A percentile compares a stretch with the other conserved stretches of the same genome.
Conservation (phyloP, 2,113 vertebrate species). For the Myrmecophaga tridactyla region DNA sequence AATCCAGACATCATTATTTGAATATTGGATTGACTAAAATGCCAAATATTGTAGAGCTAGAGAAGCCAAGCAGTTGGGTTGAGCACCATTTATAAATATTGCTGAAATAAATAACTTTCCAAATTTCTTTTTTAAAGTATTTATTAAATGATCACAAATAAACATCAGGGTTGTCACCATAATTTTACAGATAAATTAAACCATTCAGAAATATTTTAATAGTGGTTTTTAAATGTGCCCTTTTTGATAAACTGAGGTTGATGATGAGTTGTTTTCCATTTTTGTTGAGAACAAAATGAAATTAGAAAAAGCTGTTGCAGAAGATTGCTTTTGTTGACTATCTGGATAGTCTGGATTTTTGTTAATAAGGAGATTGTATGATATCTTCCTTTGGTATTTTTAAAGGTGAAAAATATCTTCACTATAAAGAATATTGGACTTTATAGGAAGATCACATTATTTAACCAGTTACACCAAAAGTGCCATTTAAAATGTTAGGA, state of each 20-base stretch:
- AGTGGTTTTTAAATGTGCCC: slow-evolving; percentile 2
- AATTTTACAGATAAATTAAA: slow-evolving; percentile 25
- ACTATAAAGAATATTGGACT: background rate
- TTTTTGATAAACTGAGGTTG: background rate
- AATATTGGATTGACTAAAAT: background rate
- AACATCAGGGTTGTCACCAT: background rate
- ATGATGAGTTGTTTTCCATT: background rate
- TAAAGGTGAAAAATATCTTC: slow-evolving; percentile 15
- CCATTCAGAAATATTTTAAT: background rate
- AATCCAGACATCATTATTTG: background rate
- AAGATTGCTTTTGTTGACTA: background rate
- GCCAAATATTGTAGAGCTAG: background rate
- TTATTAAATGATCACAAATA: background rate
- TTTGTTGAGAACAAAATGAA: background rate
- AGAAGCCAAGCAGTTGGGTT: background rate
- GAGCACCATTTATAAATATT: background rate
- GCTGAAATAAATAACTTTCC: background rate
- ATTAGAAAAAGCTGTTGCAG: background rate
- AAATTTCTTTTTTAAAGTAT: background rate
- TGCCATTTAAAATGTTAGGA: background rate
- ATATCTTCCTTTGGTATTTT: background rate
- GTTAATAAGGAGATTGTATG: background rate
- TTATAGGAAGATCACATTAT: background rate
- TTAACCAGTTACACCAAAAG: background rate
- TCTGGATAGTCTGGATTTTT: background rate